Evolutionary conservation across 2,888 invertebrate species (phyloP).

Genomic region (Drosophila anomalata): DNA sequence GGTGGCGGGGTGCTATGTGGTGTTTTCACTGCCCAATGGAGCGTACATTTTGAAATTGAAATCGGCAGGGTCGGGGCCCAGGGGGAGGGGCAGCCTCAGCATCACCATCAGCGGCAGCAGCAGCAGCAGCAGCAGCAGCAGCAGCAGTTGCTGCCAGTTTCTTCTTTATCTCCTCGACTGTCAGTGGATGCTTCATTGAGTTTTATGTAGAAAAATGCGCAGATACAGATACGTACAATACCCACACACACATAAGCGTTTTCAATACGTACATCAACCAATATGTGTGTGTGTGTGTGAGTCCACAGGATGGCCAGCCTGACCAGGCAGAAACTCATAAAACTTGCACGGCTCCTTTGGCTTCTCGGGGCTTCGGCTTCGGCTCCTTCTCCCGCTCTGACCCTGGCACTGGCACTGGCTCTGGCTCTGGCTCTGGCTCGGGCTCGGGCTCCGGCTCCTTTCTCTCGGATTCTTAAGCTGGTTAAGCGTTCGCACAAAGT

Average conservation of each 20-base stretch:
- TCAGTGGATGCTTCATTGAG: slow-evolving; percentile 71
- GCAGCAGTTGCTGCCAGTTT: slow-evolving; percentile 50
- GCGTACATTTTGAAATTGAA: slow-evolving; percentile 76
- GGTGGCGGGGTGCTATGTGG: slow-evolving; percentile 2
- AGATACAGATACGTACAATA: slow-evolving; percentile 7
- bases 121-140: slow-evolving; percentile 32
- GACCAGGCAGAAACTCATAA: slow-evolving; percentile 60
- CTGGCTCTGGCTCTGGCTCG: background rate
- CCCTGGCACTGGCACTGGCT: background rate
- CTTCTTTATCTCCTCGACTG: slow-evolving; percentile 57
- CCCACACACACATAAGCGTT: background rate
- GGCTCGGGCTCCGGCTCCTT: background rate
- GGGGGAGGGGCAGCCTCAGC: slow-evolving; percentile 3
- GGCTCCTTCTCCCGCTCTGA: background rate
- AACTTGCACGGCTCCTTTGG: slow-evolving; percentile 46
- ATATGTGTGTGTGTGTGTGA: slow-evolving; percentile 3
- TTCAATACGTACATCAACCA: slow-evolving; percentile 4
- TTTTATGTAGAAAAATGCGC: slow-evolving; percentile 57
- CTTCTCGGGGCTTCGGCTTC: background rate
- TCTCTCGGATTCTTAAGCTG: slow-evolving; percentile 56
- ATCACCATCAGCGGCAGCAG: slow-evolving; percentile 6
- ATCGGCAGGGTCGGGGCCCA: slow-evolving; percentile 45
- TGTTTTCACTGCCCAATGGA: slow-evolving; percentile 69
- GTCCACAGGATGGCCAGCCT: slow-evolving; percentile 27
- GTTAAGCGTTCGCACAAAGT: slow-evolving; percentile 74